Conservation (phyloP, 2,113 vertebrate species). For the Macquaria australasica region DNA sequence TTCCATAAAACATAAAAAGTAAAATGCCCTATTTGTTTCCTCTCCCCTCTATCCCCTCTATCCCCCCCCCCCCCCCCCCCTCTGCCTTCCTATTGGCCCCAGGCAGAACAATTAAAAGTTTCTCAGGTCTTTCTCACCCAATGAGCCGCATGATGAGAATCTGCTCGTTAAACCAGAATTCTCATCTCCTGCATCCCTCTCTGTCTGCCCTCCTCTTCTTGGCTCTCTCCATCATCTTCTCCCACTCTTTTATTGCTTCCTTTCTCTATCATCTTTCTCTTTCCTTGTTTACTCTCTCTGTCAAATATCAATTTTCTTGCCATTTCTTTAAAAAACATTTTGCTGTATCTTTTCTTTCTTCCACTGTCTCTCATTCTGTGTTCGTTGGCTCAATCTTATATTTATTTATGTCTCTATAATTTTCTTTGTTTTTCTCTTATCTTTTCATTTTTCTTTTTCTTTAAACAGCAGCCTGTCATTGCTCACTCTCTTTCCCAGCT, state of each 20-base stretch:
- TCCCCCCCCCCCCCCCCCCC: background rate
- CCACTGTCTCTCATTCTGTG: background rate
- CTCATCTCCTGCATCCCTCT: slow-evolving; percentile 45
- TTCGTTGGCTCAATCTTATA: background rate
- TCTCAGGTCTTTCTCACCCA: slow-evolving; percentile 71
- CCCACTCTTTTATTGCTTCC: background rate
- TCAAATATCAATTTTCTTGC: background rate
- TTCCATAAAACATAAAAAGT: slow-evolving; percentile 15
- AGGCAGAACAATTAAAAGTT: slow-evolving; percentile 75
- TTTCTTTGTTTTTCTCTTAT: background rate
- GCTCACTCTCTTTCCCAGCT: background rate
- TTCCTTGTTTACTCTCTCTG: slow-evolving; percentile 3
- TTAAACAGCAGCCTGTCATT: background rate
- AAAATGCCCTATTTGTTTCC: background rate
- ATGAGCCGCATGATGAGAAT: slow-evolving; percentile 75
- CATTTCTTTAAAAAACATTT: slow-evolving; percentile 3
- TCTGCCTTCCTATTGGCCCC: slow-evolving; percentile 36
- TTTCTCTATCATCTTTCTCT: background rate
- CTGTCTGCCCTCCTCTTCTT: slow-evolving; percentile 21
- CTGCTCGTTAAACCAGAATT: slow-evolving; percentile 60
- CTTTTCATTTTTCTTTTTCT: background rate
- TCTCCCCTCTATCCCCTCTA: background rate
- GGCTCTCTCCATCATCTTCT: slow-evolving; percentile 30
- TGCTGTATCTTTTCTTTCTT: background rate
- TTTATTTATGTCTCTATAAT: background rate